Conservation (phyloP, 2,797 vertebrate genomes). For the Paedocypris micromegethes region DNA sequence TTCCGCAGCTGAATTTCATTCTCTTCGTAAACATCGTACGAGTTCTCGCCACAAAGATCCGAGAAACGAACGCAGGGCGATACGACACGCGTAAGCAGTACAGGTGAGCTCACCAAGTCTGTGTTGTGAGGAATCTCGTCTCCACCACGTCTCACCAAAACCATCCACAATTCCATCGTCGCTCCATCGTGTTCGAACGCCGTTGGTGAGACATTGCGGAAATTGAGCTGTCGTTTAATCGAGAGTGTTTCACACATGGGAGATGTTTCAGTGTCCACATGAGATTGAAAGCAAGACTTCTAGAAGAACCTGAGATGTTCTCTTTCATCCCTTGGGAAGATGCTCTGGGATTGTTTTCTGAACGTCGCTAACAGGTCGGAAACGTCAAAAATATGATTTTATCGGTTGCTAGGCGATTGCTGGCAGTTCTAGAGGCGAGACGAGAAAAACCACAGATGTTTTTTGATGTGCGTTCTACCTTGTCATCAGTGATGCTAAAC, state of each 20-base stretch:
- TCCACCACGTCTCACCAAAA: not conserved
- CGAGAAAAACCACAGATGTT: too few relatives aligned
- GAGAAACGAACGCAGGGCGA: slow-evolving; percentile 82
- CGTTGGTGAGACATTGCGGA: not conserved
- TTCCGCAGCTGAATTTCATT: slow-evolving; percentile 79
- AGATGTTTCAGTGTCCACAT: too few relatives aligned
- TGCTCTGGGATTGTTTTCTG: too few relatives aligned
- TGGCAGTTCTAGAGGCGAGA: too few relatives aligned
- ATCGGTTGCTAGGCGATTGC: too few relatives aligned
- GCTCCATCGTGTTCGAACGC: slow-evolving; percentile 7
- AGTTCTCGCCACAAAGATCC: slow-evolving; percentile 83
- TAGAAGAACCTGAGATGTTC: not conserved
- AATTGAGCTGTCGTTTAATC: slow-evolving; percentile 7
- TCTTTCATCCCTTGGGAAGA: not conserved
- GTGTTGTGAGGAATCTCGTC: not conserved
- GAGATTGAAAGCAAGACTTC: not conserved
- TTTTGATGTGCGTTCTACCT: too few relatives aligned
- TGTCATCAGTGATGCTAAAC: too few relatives aligned
- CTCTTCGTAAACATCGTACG: slow-evolving; percentile 86
- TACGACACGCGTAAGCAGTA: slow-evolving; percentile 84
- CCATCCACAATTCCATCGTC: too few relatives aligned
- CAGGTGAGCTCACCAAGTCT: slow-evolving; percentile 66
- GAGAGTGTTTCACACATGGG: not conserved
- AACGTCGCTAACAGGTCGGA: too few relatives aligned
- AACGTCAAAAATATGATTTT: too few relatives aligned